Conservation (phyloP, 2,113 vertebrate genomes). For the Grantiella picta region DNA sequence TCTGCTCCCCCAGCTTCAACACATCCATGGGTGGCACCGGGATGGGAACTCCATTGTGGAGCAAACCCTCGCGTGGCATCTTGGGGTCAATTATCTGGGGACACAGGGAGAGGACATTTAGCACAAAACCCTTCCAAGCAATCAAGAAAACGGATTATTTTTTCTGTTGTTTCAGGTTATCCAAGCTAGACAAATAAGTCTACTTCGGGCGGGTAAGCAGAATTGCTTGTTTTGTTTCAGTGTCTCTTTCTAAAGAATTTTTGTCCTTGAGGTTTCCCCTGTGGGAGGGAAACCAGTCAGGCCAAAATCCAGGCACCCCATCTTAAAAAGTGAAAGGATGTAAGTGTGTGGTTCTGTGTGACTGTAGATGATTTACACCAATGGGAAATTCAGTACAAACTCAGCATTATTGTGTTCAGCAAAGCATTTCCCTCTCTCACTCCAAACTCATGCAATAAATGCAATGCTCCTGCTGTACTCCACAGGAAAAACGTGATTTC, state of each 20-base stretch:
- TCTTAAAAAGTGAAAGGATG: background rate
- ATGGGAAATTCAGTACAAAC: background rate
- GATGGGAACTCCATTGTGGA: slow-evolving; percentile 97
- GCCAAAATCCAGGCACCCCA: background rate
- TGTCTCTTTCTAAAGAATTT: background rate
- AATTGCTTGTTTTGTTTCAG: background rate
- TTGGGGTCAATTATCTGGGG: slow-evolving; percentile 93
- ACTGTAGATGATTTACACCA: background rate
- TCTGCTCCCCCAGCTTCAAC: slow-evolving; percentile 88
- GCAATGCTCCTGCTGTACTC: background rate
- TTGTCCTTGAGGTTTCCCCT: background rate
- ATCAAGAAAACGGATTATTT: background rate
- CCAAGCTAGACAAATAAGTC: background rate
- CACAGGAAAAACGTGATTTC: background rate
- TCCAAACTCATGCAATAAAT: background rate
- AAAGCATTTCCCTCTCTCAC: background rate
- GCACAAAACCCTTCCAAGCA: background rate
- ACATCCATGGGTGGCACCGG: slow-evolving; percentile 94
- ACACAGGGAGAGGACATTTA: background rate
- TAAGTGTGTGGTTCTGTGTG: background rate
- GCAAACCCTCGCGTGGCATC: slow-evolving; percentile 93
- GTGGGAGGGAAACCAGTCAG: background rate
- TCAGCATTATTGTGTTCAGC: background rate
- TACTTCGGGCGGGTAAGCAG: background rate
- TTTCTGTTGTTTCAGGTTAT: background rate